Base-by-base conservation (phyloP, 2,113 vertebrate genomes). In the Calidris pygmaea region DNA sequence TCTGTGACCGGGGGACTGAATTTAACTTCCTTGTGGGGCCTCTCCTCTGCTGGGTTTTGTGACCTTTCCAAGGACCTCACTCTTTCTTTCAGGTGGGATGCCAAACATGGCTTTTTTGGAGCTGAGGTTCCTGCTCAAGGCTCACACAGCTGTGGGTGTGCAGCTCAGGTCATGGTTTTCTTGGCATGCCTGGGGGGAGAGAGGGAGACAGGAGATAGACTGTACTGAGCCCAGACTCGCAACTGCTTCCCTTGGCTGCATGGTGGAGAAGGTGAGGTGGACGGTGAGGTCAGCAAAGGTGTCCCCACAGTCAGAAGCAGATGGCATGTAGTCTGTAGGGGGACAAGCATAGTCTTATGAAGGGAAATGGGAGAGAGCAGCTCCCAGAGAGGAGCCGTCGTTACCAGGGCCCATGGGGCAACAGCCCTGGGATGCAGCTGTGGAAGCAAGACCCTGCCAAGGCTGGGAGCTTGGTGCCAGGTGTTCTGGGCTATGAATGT, bases 341-440 rank as follows among this genome's bases (percentile, higher is more conserved):
- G 43, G 3, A 29, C 22, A 45, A 74, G 32, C n/a, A 32, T 45
- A 23, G 14, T 56, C 14, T 56, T 16, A 18, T 29, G 37, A 83
- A 39, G 10, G 14, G 30, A 91, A 71, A 67, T 1, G 6, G 7
- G 41, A 82, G 32, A 81, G 1, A 60, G 9, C 6, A 32, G 12
- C 17, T 83, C 35, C 56, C 8, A 41, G 34, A 41, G 7, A 84
- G 5, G 7, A 43, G 11, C 4, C 5, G 3, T 20, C 24, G 11
- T 58, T 48, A 41, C 26, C 26, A 2, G 3, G 24, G 7, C 6
- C 22, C 37, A 63, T 5, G 24, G 20, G 19, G 3, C 29, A 87
- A 59, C 6, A 14, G 18, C 6, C 20, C 24, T 0, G 0, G 3
- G 19, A 35, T 27, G 32, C 19, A 68, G 47, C 17, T 89, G 41